Conservation (phyloP, 2,797 vertebrate species). For the Pyrocephalus nanus region DNA sequence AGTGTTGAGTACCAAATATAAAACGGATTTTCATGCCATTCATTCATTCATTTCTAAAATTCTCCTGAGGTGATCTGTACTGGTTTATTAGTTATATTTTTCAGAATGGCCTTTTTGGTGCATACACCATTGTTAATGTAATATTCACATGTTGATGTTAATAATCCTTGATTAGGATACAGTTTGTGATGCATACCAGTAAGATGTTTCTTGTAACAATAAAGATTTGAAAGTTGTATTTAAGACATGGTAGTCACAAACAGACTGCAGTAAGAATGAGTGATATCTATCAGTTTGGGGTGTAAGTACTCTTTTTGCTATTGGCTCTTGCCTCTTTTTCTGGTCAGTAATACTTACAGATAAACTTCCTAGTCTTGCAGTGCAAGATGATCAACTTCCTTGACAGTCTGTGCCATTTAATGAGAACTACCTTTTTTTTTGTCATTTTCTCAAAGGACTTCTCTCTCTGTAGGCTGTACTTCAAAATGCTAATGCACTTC, state of each 20-base stretch:
- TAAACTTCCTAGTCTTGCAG: not conserved
- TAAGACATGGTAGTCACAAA: not conserved
- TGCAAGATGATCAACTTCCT: not conserved
- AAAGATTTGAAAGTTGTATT: not conserved
- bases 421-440: not conserved
- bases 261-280: not conserved
- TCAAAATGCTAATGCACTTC: not conserved
- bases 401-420: not conserved
- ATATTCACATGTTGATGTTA: not conserved
- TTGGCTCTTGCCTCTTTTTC: not conserved
- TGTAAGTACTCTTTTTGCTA: not conserved
- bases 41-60: not conserved
- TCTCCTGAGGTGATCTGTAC: not conserved
- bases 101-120: not conserved
- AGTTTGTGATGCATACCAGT: not conserved
- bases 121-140: not conserved
- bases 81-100: not conserved
- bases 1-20: not conserved
- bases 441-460: not conserved
- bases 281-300: not conserved
- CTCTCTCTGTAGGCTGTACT: not conserved
- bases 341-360: not conserved
- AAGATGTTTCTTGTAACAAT: not conserved
- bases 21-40: not conserved
- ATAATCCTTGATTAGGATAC: not conserved